These are phyloP conservation scores for Chironomus tentans DNA, from an alignment of 2,888 invertebrate genomes.

Conservation along the genomic window DNA sequence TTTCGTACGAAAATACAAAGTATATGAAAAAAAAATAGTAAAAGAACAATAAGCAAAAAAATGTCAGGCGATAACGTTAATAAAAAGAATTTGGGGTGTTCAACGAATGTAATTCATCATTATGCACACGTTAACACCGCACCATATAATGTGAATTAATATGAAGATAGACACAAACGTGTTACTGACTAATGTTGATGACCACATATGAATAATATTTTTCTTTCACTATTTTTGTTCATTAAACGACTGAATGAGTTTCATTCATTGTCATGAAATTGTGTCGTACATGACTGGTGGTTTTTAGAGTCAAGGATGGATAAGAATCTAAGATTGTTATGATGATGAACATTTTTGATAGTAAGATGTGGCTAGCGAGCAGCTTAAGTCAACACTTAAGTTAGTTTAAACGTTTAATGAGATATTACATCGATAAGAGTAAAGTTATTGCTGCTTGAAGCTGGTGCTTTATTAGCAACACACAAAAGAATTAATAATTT, in stretches of 20 bases:
- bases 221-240: not conserved
- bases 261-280: slow-evolving; percentile 2
- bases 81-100: not conserved
- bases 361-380: too few relatives aligned
- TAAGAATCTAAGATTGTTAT: not conserved
- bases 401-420: not conserved
- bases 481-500: too few relatives aligned
- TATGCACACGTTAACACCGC: not conserved
- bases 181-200: not conserved
- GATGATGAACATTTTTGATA: not conserved
- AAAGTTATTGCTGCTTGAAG: not conserved
- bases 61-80: not conserved
- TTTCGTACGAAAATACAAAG: not conserved
- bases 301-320: not conserved
- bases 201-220: not conserved
- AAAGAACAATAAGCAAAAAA: not conserved
- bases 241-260: not conserved
- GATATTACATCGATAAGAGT: not conserved
- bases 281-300: not conserved
- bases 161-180: not conserved
- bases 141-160: not conserved
- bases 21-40: not conserved
- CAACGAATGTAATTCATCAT: not conserved
- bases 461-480: not conserved
- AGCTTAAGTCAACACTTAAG: not conserved